phyloP scores from a whole-genome alignment of 2,113 vertebrate species.

The Larimichthys polyactis region DNA sequence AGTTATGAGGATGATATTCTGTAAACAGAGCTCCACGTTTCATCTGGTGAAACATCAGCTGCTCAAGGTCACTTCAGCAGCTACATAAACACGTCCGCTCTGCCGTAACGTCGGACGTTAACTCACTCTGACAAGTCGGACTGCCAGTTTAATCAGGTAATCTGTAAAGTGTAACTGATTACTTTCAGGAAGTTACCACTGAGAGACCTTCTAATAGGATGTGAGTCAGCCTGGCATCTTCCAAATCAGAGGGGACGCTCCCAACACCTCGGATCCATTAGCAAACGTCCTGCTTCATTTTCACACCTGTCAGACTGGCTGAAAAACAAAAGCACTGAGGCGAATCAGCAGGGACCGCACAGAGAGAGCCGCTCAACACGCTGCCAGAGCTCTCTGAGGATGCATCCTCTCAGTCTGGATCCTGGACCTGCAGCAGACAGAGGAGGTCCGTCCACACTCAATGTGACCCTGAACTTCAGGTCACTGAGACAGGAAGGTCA shows the following conservation, averaged over 20 bases:
- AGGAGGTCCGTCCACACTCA: rapidly evolving
- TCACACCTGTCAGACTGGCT: conserved; percentile 48
- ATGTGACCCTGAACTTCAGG: neutral
- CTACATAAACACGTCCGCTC: neutral
- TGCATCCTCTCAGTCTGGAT: neutral
- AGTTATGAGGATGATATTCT: too few relatives aligned
- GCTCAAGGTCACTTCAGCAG: too few relatives aligned
- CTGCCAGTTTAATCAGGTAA: conserved; percentile 15
- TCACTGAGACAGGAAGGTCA: neutral
- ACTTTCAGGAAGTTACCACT: conserved; percentile 28
- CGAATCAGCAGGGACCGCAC: conserved; percentile 12
- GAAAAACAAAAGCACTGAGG: conserved; percentile 38
- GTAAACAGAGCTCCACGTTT: too few relatives aligned
- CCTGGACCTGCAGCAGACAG: neutral
- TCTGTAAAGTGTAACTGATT: conserved; percentile 32
- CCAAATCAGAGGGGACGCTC: conserved; percentile 42
- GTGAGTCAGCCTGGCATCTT: conserved; percentile 39
- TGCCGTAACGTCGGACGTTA: neutral
- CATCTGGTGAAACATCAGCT: too few relatives aligned
- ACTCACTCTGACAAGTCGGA: conserved; percentile 23
- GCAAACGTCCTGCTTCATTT: conserved; percentile 55
- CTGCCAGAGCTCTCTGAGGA: neutral
- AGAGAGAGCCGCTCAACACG: too few relatives aligned
- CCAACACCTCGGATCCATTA: conserved; percentile 60
- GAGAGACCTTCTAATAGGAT: conserved; percentile 17